Conservation (phyloP, 2,888 invertebrate genomes). For the Helleia helle region DNA sequence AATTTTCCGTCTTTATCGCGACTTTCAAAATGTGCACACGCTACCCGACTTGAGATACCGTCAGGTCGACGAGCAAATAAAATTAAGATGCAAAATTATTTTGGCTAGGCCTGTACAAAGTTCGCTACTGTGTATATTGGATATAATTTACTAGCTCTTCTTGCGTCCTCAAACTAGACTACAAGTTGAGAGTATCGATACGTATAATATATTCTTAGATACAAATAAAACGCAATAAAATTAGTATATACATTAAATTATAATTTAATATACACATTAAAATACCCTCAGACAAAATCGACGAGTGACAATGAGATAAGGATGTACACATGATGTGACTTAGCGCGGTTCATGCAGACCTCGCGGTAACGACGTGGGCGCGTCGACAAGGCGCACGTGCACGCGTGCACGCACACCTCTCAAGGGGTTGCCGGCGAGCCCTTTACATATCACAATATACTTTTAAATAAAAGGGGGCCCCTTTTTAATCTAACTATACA, state of each 20-base stretch:
- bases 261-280: conserved; percentile 51
- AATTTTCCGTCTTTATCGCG: conserved; percentile 12
- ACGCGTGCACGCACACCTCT: conserved; percentile 26
- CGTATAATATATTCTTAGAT: conserved; percentile 50
- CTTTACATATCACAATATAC: conserved; percentile 65
- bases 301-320: conserved; percentile 8
- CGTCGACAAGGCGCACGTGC: too few species aligned
- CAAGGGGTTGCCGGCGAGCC: conserved; percentile 47
- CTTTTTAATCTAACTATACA: conserved; percentile 42
- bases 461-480: conserved; percentile 58
- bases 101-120: conserved; percentile 47
- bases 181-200: conserved; percentile 22
- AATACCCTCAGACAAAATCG: conserved; percentile 14
- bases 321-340: not conserved
- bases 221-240: conserved; percentile 51
- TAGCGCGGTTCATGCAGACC: not conserved
- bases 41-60: conserved; percentile 12
- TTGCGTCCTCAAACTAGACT: conserved; percentile 35
- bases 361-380: not conserved
- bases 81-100: conserved; percentile 17
- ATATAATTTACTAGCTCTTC: conserved; percentile 29
- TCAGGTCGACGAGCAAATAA: conserved; percentile 9
- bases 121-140: conserved; percentile 24
- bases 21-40: conserved; percentile 1
- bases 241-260: conserved; percentile 63